These are phyloP conservation scores for Lacanobia oleracea DNA, from an alignment of 2,888 invertebrate genomes.

Conservation along the genomic window DNA sequence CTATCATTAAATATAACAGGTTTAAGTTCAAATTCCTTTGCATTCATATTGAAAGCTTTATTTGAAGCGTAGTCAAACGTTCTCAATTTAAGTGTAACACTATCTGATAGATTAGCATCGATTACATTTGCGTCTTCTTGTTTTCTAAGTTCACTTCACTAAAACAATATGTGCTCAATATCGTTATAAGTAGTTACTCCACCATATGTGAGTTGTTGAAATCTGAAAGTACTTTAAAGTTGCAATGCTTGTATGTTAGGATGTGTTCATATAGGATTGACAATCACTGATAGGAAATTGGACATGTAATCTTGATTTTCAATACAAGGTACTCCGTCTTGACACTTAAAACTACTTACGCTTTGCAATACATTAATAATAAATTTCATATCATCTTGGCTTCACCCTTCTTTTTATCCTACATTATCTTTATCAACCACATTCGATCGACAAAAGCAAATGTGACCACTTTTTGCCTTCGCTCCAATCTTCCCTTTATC, in stretches of 20 bases:
- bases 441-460: slow-evolving; percentile 16
- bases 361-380: not conserved
- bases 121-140: slow-evolving; percentile 20
- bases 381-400: not conserved
- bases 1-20: not conserved
- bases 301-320: slow-evolving; percentile 3
- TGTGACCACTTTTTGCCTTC: slow-evolving; percentile 12
- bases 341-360: not conserved
- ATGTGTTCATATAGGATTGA: slow-evolving; percentile 6
- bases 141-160: slow-evolving; percentile 22
- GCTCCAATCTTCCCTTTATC: slow-evolving; percentile 11
- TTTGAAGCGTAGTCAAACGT: slow-evolving; percentile 21
- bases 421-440: not conserved
- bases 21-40: slow-evolving; percentile 23
- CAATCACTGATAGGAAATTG: not conserved
- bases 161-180: slow-evolving; percentile 46
- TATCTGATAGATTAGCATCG: slow-evolving; percentile 26
- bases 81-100: slow-evolving; percentile 34
- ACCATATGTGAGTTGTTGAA: slow-evolving; percentile 40
- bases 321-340: not conserved
- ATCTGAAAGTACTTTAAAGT: slow-evolving; percentile 44
- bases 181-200: slow-evolving; percentile 28
- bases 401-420: not conserved
- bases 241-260: slow-evolving; percentile 21
- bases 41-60: not conserved